Evolutionary conservation across 2,113 vertebrate species (phyloP), one percentile per base, ranked within the genome.

Genomic region (Monopterus albus): DNA sequence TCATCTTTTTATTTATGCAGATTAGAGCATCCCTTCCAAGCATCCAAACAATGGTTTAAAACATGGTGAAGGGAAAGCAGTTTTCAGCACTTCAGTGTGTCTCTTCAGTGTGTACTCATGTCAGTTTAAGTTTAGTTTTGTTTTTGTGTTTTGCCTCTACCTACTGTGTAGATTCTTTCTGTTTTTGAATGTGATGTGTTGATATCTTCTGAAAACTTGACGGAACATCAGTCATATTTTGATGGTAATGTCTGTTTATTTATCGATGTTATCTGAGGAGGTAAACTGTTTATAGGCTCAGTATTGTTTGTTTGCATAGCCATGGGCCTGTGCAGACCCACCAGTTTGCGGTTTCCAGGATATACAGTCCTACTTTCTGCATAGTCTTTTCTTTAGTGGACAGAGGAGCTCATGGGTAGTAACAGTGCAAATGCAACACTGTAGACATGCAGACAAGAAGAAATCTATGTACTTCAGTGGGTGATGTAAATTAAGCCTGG

Each of bases 261-360:
- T 58, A 46, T 53, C 47, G 75, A 80, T 80, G 63, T 62, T 38
- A 83, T 87, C 85, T 71, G 1, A 23, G 15, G 18, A 75, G 42
- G 60, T 56, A 49, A 66, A 83, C 79, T 83, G 60, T 47, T 59
- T 75, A 63, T 78, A 81, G 81, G 43, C 50, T 17, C 2, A 0
- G 40, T 74, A 52, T 43, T 62, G 68, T 77, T 75, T 66, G 35
- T 72, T 75, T 66, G 26, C 45, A 1, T 15, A 2, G 36, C 23
- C 10, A 26, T n/a, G 21, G 50, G 21, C 45, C 25, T 64, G n/a
- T 6, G 26, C 23, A 33, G 49, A 5, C 65, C 57, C 26, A 31
- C 21, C 25, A 25, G 56, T 11, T 28, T 12, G 61, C 59, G 20
- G 69, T 49, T 61, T 63, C 46, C 31, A 26, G 69, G 53, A 64